A percentile compares a stretch with the other conserved stretches of the same genome.
These are phyloP conservation scores for Ammospiza maritima DNA, from an alignment of 2,797 vertebrate species.

Conservation along the genomic window DNA sequence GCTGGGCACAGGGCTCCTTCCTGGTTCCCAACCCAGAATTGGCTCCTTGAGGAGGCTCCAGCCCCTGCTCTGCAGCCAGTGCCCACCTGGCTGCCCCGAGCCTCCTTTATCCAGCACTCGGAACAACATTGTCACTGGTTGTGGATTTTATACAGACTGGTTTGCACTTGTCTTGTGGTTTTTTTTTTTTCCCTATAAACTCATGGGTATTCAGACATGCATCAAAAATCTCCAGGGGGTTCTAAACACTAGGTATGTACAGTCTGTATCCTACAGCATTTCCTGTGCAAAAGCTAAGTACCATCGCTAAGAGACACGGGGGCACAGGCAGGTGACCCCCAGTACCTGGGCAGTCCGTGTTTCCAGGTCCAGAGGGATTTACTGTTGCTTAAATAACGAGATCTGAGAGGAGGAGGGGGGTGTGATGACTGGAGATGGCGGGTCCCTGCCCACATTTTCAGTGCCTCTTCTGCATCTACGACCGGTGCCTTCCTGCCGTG, in stretches of 20 bases:
- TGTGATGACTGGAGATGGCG: neutral
- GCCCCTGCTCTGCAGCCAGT: neutral
- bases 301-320: neutral
- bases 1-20: neutral
- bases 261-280: slow-evolving; percentile 37
- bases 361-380: neutral
- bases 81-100: neutral
- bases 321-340: neutral
- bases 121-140: neutral
- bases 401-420: neutral
- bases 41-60: neutral
- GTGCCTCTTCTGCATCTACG: neutral
- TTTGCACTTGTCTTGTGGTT: neutral
- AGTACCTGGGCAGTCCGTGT: slow-evolving; percentile 7
- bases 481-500: neutral
- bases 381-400: neutral
- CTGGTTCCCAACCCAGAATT: neutral
- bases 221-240: neutral
- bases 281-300: slow-evolving; percentile 64
- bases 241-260: slow-evolving; percentile 46
- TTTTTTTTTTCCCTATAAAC: slow-evolving; percentile 22
- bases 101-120: slow-evolving; percentile 17
- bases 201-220: slow-evolving; percentile 52
- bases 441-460: neutral
- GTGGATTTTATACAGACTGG: neutral